Evolutionary conservation across 2,797 vertebrate species (phyloP), one percentile per base, ranked within the genome.

Genomic region (Pipistrellus pipistrellus): DNA sequence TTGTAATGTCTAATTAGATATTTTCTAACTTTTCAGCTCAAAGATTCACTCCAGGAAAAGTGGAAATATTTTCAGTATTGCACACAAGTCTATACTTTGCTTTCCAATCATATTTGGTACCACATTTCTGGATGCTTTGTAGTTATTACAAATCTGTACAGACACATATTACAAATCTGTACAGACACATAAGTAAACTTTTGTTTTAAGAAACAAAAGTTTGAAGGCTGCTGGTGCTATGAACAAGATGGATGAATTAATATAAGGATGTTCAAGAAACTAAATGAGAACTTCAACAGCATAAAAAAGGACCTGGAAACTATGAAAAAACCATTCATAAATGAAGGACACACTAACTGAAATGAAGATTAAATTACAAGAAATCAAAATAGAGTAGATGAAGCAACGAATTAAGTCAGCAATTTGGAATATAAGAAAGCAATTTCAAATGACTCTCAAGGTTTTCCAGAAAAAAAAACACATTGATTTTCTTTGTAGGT

Each of bases 361-460:
- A 78, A 55, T 78, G n/a, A 78, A 78, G 32, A 55, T 25, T 78
- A 55, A 35, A 35, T 35, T 78, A 25, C 8, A 78, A 23, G 12
- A 8, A 55, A 38, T 55, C 51, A 78, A 55, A 55, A 51, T 55
- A 55, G 51, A 77, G 51, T 77, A 38, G 51, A 35, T 35, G 13
- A 77, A 78, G 75, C n/a, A 55, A 21, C 55, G 32, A 55, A 78
- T 55, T 12, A 55, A 78, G 23, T 55, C 21, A 25, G 51, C 32
- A 38, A 55, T 77, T 77, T 55, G 21, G 32, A 77, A 77, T 77
- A 25, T 55, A 55, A 78, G 75, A 13, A 77, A 78, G 51, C 51
- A 62, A 62, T 62, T 59, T 94, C 68, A 69, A 71, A 62, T 86
- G 72, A 48, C 62, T 95, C 87, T 94, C 9, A 62, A 62, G 68